Percentiles rank a stretch among this genome's conserved stretches.
Conservation (phyloP, 2,888 invertebrate genomes). For the Clistopyga incitator region DNA sequence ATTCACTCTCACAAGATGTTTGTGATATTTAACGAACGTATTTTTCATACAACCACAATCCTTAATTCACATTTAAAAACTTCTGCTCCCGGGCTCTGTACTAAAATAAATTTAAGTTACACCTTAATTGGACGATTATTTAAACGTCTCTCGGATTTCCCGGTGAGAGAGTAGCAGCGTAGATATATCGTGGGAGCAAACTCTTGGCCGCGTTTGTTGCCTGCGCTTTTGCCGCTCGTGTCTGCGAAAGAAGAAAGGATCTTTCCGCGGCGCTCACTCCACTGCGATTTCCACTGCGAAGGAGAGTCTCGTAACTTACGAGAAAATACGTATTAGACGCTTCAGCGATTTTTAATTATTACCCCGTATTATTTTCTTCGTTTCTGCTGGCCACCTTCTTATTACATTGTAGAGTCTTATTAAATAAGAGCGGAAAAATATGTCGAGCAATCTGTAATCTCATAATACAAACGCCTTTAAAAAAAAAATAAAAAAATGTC, state of each 20-base stretch:
- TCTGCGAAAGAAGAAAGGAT: conserved; percentile 12
- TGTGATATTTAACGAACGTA: background rate
- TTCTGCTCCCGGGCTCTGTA: conserved; percentile 15
- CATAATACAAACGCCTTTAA: background rate
- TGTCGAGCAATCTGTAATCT: background rate
- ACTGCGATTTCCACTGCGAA: conserved; percentile 26
- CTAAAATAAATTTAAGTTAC: conserved; percentile 58
- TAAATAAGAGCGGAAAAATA: background rate
- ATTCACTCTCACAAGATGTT: background rate
- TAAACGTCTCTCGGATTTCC: conserved; percentile 44
- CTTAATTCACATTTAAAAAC: conserved; percentile 52
- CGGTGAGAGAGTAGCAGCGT: conserved; percentile 16
- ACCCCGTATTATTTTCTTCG: conserved; percentile 25
- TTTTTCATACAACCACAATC: conserved; percentile 15
- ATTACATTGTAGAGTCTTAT: conserved; percentile 6
- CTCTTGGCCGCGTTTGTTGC: conserved; percentile 42
- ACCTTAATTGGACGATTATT: conserved; percentile 63
- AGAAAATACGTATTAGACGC: conserved; percentile 32
- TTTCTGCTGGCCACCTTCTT: background rate
- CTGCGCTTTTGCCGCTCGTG: conserved; percentile 15
- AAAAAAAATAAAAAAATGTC: background rate
- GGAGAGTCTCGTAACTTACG: conserved; percentile 3
- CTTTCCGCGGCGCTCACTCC: conserved; percentile 6
- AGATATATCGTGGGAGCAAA: conserved; percentile 29
- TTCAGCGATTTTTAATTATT: conserved; percentile 47